Evolutionary conservation across 2,888 invertebrate genomes (phyloP).

Genomic region (Ophion costatus): DNA sequence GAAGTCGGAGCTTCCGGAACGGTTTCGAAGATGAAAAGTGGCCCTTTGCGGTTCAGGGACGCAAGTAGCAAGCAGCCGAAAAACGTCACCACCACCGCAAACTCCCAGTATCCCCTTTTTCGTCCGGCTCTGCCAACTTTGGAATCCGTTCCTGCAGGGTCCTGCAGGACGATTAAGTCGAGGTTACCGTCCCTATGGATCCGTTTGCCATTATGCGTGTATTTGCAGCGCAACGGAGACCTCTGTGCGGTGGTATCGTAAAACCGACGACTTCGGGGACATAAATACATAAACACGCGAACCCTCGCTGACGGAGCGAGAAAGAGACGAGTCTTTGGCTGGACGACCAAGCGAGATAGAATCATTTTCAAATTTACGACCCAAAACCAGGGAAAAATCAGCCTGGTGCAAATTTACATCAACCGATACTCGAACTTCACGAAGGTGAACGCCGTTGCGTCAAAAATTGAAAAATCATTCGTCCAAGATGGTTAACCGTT

Average conservation of each 20-base stretch:
- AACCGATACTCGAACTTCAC: neutral
- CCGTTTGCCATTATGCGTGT: constrained; percentile 17
- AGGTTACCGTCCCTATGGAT: constrained; percentile 15
- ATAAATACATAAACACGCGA: constrained; percentile 62
- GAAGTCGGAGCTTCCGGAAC: constrained; percentile 31
- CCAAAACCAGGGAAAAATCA: constrained; percentile 24
- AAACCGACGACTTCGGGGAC: constrained; percentile 44
- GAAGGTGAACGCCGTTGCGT: constrained; percentile 17
- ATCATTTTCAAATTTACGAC: constrained; percentile 51
- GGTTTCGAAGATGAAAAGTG: constrained; percentile 10
- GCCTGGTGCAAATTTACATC: neutral
- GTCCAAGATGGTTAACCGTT: constrained; percentile 9
- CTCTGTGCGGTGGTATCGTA: constrained; percentile 45
- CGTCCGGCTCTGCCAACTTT: neutral
- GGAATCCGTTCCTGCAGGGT: constrained; percentile 20
- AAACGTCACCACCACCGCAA: too few relatives aligned
- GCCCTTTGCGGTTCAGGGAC: neutral
- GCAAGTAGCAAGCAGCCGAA: neutral
- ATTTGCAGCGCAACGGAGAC: constrained; percentile 26
- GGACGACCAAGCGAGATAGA: constrained; percentile 4
- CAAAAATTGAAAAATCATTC: constrained; percentile 43
- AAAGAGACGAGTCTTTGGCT: constrained; percentile 6
- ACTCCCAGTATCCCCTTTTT: neutral
- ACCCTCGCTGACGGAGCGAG: constrained; percentile 24
- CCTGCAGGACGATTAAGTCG: constrained; percentile 19